Percentiles rank a stretch among this genome's conserved stretches.
These are phyloP conservation scores for Heptranchias perlo DNA, from an alignment of 2,113 vertebrate species.

Conservation along the genomic window DNA sequence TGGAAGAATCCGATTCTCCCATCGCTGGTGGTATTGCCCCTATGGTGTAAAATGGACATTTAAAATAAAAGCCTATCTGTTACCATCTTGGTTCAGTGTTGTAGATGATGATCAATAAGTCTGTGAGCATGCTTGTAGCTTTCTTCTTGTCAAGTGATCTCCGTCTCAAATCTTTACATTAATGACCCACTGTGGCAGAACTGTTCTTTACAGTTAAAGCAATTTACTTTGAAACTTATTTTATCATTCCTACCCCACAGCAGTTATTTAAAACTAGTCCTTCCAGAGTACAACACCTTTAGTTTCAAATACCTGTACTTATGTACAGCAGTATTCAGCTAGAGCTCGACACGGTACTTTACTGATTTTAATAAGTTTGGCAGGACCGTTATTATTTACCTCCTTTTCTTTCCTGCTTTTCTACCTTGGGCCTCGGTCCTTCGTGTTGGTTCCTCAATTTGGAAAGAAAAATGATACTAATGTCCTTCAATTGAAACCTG, in stretches of 20 bases:
- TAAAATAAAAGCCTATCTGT: neutral
- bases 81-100: neutral
- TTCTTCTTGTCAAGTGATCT: neutral
- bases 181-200: neutral
- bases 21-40: neutral
- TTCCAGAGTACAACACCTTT: neutral
- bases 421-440: neutral
- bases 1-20: neutral
- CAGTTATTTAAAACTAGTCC: neutral
- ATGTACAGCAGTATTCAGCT: neutral
- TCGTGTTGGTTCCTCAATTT: neutral
- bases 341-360: neutral
- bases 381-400: neutral
- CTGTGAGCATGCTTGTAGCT: neutral
- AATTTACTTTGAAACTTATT: neutral
- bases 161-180: neutral
- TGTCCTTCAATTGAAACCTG: neutral
- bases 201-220: neutral
- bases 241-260: neutral
- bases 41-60: neutral
- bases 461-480: neutral
- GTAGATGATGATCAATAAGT: neutral
- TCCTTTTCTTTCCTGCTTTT: neutral
- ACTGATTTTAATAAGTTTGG: neutral
- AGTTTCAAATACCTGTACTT: neutral